A percentile compares a stretch with the other conserved stretches of the same genome.
Conservation (phyloP, 2,888 invertebrate species). For the Podabrus alpinus region DNA sequence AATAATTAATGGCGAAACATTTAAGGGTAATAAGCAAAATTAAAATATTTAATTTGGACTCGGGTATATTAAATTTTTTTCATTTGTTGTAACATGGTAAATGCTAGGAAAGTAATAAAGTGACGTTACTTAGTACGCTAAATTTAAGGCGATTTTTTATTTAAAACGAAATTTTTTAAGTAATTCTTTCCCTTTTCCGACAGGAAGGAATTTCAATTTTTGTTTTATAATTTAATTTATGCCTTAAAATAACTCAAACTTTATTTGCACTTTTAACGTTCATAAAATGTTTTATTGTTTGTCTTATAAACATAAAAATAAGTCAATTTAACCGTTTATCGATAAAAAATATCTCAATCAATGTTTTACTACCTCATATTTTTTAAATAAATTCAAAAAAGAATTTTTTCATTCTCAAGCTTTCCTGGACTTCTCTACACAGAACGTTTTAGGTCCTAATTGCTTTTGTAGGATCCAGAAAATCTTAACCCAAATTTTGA, state of each 20-base stretch:
- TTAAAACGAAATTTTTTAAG: not conserved
- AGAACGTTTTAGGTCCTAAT: not conserved
- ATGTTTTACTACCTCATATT: too few relatives aligned
- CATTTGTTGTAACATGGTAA: not conserved
- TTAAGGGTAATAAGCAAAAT: not conserved
- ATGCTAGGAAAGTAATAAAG: not conserved
- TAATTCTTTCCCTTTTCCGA: not conserved
- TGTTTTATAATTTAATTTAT: not conserved
- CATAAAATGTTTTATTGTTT: not conserved
- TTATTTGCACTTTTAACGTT: not conserved
- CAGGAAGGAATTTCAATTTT: slow-evolving; percentile 11
- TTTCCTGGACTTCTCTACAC: not conserved
- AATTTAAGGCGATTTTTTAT: not conserved
- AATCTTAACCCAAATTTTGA: not conserved
- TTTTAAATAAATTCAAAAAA: not conserved
- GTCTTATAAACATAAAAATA: not conserved
- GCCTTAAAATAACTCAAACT: not conserved
- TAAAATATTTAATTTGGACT: not conserved
- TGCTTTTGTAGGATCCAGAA: not conserved
- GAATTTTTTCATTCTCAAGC: not conserved
- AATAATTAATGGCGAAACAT: not conserved
- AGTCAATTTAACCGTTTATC: not conserved
- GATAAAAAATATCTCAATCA: not conserved
- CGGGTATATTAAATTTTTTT: not conserved
- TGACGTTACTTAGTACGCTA: not conserved